A percentile compares a stretch with the other conserved stretches of the same genome.
Evolutionary conservation across 1,140 invertebrate genomes (phyloP).

Genomic region (Sitophilus oryzae): DNA sequence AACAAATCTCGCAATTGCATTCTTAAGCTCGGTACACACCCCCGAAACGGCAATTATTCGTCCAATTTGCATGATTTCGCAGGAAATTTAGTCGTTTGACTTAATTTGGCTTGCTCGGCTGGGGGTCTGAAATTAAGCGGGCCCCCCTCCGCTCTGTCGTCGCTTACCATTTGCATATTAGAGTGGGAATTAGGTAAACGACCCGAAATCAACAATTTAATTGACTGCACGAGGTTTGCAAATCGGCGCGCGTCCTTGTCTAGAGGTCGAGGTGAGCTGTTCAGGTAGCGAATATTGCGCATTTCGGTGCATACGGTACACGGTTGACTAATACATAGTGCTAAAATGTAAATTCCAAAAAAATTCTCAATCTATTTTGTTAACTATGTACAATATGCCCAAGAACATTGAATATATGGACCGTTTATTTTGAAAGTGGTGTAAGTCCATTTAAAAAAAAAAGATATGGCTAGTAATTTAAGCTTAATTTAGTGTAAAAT

Average conservation of each 20-base stretch:
- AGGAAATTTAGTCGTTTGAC: slow-evolving; percentile 3
- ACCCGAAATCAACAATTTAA: slow-evolving; percentile 14
- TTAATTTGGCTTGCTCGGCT: slow-evolving; percentile 5
- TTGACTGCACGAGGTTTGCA: slow-evolving; percentile 10
- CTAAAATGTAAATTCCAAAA: too few species aligned
- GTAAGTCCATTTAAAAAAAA: too few species aligned
- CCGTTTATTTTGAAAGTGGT: too few species aligned
- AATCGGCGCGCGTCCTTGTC: slow-evolving; percentile 7
- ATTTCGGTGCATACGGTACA: background rate
- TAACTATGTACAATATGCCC: too few species aligned
- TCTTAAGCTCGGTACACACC: too few species aligned
- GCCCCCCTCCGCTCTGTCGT: slow-evolving; percentile 9
- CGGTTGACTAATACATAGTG: too few species aligned
- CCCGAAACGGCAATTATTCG: background rate
- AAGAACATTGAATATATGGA: too few species aligned
- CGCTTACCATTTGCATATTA: slow-evolving; percentile 11
- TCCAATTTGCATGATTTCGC: slow-evolving; percentile 4
- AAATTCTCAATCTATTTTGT: too few species aligned
- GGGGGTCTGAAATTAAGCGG: slow-evolving; percentile 12
- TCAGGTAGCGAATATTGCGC: background rate
- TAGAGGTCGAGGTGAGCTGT: slow-evolving; percentile 7
- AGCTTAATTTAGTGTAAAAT: too few species aligned
- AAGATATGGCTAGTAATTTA: too few species aligned
- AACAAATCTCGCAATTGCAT: too few species aligned
- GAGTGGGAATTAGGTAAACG: slow-evolving; percentile 17